Percentiles rank a stretch among this genome's conserved stretches.
phyloP scores from a whole-genome alignment of 2,113 vertebrate genomes.

The Salminus brasiliensis region DNA sequence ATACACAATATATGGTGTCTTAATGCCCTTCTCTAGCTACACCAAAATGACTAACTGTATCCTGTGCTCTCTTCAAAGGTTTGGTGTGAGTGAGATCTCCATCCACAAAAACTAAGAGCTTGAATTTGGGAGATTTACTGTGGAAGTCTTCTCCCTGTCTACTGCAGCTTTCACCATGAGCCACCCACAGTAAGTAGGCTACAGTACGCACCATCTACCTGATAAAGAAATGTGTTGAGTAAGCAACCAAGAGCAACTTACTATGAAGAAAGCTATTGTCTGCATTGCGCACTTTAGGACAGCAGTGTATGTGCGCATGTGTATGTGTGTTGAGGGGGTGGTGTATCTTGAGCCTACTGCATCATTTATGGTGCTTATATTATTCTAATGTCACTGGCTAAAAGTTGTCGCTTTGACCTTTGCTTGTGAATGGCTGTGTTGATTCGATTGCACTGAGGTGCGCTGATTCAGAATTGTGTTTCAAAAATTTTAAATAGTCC shows the following conservation, averaged over 20 bases:
- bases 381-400: neutral
- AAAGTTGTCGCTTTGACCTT: neutral
- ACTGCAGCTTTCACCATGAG: constrained; percentile 71
- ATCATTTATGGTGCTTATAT: neutral
- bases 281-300: neutral
- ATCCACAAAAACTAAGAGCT: constrained; percentile 63
- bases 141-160: constrained; percentile 58
- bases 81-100: constrained; percentile 61
- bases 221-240: constrained; percentile 34
- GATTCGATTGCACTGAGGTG: no score
- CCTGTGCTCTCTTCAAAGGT: constrained; percentile 62
- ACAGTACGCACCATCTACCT: constrained; percentile 30
- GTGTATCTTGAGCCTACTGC: neutral
- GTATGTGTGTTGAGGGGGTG: neutral
- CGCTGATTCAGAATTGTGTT: no score
- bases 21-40: neutral
- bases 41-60: neutral
- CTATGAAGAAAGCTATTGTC: constrained; percentile 18
- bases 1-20: no score
- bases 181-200: constrained; percentile 76
- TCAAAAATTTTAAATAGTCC: no score
- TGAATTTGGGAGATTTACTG: constrained; percentile 56
- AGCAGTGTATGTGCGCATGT: neutral
- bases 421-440: neutral
- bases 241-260: constrained; percentile 19